Evolutionary conservation across 2,888 invertebrate genomes (phyloP).

Genomic region (Helicoverpa assulta): DNA sequence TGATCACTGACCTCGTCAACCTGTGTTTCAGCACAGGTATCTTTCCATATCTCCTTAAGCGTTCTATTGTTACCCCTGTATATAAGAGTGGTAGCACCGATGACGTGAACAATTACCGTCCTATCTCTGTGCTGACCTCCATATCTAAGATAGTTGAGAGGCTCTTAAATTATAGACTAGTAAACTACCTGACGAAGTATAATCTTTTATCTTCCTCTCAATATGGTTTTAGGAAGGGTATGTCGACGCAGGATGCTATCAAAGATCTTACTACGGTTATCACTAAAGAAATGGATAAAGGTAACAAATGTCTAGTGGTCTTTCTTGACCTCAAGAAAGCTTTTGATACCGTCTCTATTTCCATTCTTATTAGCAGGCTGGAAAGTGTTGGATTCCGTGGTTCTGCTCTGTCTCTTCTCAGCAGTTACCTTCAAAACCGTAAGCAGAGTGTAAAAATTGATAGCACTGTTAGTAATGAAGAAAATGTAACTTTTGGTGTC

Average conservation of each 20-base stretch:
- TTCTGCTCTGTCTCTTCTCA: slow-evolving; percentile 17
- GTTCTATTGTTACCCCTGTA: slow-evolving; percentile 21
- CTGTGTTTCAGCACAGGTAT: background rate
- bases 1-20: slow-evolving; percentile 15
- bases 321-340: slow-evolving; percentile 32
- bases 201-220: slow-evolving; percentile 15
- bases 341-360: slow-evolving; percentile 40
- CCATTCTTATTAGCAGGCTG: slow-evolving; percentile 29
- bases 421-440: slow-evolving; percentile 20
- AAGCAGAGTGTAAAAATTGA: slow-evolving; percentile 4
- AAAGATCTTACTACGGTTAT: slow-evolving; percentile 4
- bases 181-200: background rate
- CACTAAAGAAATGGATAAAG: slow-evolving; percentile 17
- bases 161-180: background rate
- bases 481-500: slow-evolving; percentile 18
- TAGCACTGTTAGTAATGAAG: background rate
- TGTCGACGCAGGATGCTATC: slow-evolving; percentile 21
- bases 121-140: slow-evolving; percentile 19
- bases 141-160: slow-evolving; percentile 20
- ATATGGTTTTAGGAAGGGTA: slow-evolving; percentile 26
- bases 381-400: slow-evolving; percentile 37
- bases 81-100: slow-evolving; percentile 27
- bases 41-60: slow-evolving; percentile 6
- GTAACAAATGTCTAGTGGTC: slow-evolving; percentile 19
- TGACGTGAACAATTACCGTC: slow-evolving; percentile 25